Base-by-base conservation (phyloP, 2,888 invertebrate genomes). In the Campoplex capitator region DNA sequence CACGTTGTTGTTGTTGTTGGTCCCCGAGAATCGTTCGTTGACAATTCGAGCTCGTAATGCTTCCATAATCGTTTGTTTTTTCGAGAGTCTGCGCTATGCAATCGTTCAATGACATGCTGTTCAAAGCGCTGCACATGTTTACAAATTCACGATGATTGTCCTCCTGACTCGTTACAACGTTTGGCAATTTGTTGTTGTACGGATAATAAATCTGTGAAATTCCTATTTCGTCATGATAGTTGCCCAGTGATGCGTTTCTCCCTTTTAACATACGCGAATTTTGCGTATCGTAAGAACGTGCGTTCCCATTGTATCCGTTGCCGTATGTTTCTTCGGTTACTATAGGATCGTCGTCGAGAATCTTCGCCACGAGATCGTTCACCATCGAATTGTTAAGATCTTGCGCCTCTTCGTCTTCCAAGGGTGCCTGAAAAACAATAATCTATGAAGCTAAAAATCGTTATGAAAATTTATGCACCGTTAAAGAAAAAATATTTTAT, bases 321-420 rank as follows among this genome's bases (percentile, higher is more conserved):
- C 85, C 88, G 58, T 92, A 92, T 4, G 90, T 85, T 73, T 92
- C 91, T 16, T 93, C 92, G 45, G 88, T 89, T 58, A 90, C 89
- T 79, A 92, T 90, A 35, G 96, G 95, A 88, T 96, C 95, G 91
- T 96, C 96, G 93, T 96, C 96, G 81, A 96, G 95, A 89, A 96
- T 95, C 92, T 96, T 96, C 87, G 96, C 96, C 92, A 96, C 96
- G 93, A 96, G 95, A 93, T 96, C 96, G 90, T 96, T 95, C 89
- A 96, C 96, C 95, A 96, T 96, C 56, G 96, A 95, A 93, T 96
- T 96, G 91, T 96, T 93, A 48, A 94, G 88, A 89, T 94, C 94
- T 87, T 93, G 94, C 42, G 91, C 90, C 80, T 94, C 94, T 28
- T 94, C 94, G 62, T 94, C 94, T 62, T 94, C 94, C 84, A 92